phyloP scores from a whole-genome alignment of 2,797 vertebrate species.

The Apodemus agrarius region DNA sequence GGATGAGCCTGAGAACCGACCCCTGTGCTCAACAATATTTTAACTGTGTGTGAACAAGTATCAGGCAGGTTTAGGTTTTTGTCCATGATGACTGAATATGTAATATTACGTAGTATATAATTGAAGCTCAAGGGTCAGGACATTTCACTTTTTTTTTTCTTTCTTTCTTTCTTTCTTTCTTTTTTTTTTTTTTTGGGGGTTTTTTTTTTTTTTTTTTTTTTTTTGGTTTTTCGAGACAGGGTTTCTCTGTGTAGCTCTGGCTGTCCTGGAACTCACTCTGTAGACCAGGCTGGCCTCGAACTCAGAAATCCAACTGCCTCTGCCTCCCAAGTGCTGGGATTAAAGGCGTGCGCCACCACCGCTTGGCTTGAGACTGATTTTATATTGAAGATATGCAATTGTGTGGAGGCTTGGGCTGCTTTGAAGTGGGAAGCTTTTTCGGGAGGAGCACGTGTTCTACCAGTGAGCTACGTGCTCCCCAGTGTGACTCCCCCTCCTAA shows the following conservation, averaged over 20 bases:
- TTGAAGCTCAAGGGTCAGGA: slow-evolving; percentile 1
- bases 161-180: too few relatives aligned
- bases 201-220: too few relatives aligned
- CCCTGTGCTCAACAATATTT: background rate
- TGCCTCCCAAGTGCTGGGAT: too few relatives aligned
- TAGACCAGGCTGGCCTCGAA: too few relatives aligned
- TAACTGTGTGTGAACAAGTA: slow-evolving; percentile 31
- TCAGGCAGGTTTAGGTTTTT: background rate
- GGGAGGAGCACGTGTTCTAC: background rate
- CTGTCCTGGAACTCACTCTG: too few relatives aligned
- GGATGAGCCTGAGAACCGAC: background rate
- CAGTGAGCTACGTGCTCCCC: background rate
- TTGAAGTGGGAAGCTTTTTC: background rate
- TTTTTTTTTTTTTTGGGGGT: too few relatives aligned
- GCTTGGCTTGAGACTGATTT: background rate
- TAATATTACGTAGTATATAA: background rate
- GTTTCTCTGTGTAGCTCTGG: too few relatives aligned
- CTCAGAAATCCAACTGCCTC: too few relatives aligned
- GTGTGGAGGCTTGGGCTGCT: background rate
- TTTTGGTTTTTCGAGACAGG: too few relatives aligned
- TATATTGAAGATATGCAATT: background rate
- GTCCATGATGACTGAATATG: background rate
- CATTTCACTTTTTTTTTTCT: background rate
- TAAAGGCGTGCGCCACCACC: too few relatives aligned
- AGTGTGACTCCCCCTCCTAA: background rate